These are phyloP conservation scores for Helarctos malayanus DNA, from an alignment of 2,797 vertebrate genomes.

Conservation along the genomic window DNA sequence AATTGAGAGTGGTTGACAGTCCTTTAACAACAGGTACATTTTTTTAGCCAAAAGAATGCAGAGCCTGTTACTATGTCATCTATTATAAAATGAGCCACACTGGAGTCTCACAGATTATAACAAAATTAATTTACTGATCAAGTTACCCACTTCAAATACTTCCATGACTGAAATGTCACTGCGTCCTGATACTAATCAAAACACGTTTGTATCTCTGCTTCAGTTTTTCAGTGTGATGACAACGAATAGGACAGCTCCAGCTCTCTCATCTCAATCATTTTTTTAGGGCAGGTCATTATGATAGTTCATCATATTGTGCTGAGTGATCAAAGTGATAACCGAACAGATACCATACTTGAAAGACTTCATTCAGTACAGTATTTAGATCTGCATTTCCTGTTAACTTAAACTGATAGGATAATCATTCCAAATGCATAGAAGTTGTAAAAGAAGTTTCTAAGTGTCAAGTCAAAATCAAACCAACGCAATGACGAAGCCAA, in stretches of 20 bases:
- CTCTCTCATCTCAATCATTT: not conserved
- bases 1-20: constrained; percentile 55
- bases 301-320: not conserved
- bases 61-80: constrained; percentile 33
- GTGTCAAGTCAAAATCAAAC: not conserved
- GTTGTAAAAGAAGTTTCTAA: not conserved
- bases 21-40: not conserved
- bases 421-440: not conserved
- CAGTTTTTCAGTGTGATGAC: constrained; percentile 23
- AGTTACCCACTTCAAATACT: constrained; percentile 44
- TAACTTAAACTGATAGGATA: not conserved
- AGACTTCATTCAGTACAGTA: not conserved
- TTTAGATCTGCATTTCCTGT: not conserved
- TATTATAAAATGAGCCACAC: constrained; percentile 49
- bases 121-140: constrained; percentile 37
- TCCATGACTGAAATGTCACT: constrained; percentile 36
- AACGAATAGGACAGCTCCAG: not conserved
- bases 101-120: constrained; percentile 47
- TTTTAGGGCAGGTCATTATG: not conserved
- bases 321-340: constrained; percentile 50
- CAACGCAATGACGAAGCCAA: not conserved
- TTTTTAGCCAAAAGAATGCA: constrained; percentile 44
- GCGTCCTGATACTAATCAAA: not conserved
- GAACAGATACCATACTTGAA: constrained; percentile 26
- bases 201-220: not conserved